Base-by-base conservation (phyloP, 2,888 invertebrate genomes). In the Xylota sylvarum region DNA sequence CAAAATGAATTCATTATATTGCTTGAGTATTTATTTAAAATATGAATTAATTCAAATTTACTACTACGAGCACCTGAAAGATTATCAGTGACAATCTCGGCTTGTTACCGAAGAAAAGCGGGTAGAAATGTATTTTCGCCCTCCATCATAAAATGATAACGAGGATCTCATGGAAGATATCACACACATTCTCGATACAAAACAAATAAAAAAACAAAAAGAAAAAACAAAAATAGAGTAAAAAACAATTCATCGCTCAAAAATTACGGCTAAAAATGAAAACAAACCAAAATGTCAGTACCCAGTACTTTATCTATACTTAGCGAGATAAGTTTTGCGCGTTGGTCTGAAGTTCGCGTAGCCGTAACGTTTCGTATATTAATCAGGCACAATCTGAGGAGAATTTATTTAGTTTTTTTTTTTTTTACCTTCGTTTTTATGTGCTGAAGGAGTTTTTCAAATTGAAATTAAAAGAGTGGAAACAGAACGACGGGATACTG, bases 221-320 rank as follows among this genome's bases (percentile, higher is more conserved):
- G n/a, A n/a, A n/a, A n/a, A n/a, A 19, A 46, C 0, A 58, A 32
- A 56, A 50, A 64, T 6, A 50, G 43, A 70, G 50, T 14, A 27
- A 32, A 77, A 73, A 56, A 86, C 77, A 86, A 82, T 86, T 82
- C 82, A 78, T 82, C 78, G 77, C 67, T 86, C 73, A 67, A 86
- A 86, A 86, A 82, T 80, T 77, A 62, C 78, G 69, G 82, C 73
- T 86, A 78, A 86, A 86, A 82, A 82, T 69, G 78, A 86, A 86
- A 86, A 86, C 73, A 86, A 82, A 78, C 77, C 67, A 55, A 86
- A 81, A 69, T 50, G 56, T 19, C 67, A 72, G 76, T 56, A 72
- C 72, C 81, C 86, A 86, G 86, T 86, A 78, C 82, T 77, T 86
- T 86, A 86, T 86, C 86, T 86, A 82, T 82, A 86, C 82, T 78